Conservation (phyloP, 2,797 vertebrate species). For the Phoebastria nigripes region DNA sequence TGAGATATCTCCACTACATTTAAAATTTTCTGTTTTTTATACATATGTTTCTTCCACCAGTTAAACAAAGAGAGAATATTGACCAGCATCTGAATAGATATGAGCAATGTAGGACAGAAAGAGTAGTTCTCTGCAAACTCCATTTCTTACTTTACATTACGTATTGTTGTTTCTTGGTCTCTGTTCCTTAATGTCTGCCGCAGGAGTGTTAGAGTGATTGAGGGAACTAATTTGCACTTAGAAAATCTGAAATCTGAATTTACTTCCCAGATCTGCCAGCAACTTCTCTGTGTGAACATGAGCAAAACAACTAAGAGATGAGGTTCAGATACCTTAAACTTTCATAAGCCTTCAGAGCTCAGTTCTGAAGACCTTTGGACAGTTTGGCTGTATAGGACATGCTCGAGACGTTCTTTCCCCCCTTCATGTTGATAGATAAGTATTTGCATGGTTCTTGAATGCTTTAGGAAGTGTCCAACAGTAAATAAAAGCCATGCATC, state of each 20-base stretch:
- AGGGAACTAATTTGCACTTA: background rate
- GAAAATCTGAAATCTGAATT: background rate
- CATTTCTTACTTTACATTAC: background rate
- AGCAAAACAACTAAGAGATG: background rate
- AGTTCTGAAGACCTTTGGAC: background rate
- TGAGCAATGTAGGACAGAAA: background rate
- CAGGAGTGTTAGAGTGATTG: background rate
- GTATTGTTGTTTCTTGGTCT: background rate
- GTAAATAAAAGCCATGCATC: background rate
- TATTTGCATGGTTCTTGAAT: background rate
- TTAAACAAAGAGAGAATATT: background rate
- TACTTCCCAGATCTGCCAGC: background rate
- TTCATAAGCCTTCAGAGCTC: background rate
- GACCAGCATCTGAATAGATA: background rate
- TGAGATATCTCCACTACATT: background rate
- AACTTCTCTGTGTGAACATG: background rate
- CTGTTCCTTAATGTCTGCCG: background rate
- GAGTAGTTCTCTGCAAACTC: background rate
- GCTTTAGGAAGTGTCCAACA: background rate
- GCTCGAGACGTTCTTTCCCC: background rate
- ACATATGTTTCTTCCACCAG: background rate
- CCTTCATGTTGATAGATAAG: background rate
- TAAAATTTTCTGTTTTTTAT: background rate
- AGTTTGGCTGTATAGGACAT: background rate
- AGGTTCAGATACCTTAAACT: background rate